Conservation (phyloP, 1,140 invertebrate genomes). For the Pseudomyrmex concolor region DNA sequence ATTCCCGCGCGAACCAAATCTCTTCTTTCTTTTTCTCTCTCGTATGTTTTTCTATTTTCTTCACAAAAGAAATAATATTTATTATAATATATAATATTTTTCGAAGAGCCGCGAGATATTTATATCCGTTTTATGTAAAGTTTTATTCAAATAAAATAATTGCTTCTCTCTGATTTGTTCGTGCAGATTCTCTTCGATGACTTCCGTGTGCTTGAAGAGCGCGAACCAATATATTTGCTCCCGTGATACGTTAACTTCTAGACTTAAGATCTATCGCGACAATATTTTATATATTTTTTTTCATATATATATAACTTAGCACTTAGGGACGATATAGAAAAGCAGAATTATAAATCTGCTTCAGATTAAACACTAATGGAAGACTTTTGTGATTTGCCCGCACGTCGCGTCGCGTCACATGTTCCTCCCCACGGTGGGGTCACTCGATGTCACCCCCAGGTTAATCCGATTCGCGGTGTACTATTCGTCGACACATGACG, state of each 20-base stretch:
- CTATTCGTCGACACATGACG: slow-evolving; percentile 65
- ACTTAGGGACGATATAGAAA: slow-evolving; percentile 53
- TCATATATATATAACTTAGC: slow-evolving; percentile 51
- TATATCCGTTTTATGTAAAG: no score
- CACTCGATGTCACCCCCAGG: slow-evolving; percentile 9
- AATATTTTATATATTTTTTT: background rate
- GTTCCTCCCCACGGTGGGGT: slow-evolving; percentile 30
- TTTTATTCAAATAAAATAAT: background rate
- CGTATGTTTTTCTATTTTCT: no score
- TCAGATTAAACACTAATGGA: slow-evolving; percentile 74
- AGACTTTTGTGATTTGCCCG: slow-evolving; percentile 83
- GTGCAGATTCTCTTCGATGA: slow-evolving; percentile 1
- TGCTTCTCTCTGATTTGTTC: background rate
- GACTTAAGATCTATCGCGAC: slow-evolving; percentile 35
- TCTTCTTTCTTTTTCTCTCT: background rate
- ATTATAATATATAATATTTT: no score
- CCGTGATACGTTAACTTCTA: slow-evolving; percentile 33
- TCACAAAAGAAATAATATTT: no score
- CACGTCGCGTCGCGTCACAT: slow-evolving; percentile 62
- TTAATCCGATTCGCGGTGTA: slow-evolving; percentile 38
- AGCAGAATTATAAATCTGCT: slow-evolving; percentile 37
- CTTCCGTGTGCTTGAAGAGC: background rate
- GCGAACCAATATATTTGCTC: slow-evolving; percentile 16
- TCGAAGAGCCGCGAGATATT: no score
- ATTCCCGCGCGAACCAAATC: slow-evolving; percentile 16